Evolutionary conservation across 35 echinoderm and acorn worm genomes (phyloP), one percentile per base, ranked within the genome.

Genomic region (Lytechinus pictus): DNA sequence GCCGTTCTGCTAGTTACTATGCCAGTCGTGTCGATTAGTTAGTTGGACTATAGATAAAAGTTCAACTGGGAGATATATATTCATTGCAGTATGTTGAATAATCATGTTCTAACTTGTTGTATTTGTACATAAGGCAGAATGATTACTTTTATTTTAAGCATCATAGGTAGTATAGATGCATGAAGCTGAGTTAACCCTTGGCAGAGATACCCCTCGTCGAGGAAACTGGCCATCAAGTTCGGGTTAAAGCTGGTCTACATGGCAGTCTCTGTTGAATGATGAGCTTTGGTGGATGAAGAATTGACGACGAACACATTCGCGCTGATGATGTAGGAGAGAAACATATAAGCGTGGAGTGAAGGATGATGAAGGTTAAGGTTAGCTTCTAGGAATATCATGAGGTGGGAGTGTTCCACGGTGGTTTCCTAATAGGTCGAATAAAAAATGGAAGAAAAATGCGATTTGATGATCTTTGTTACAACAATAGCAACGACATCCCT

Each of bases 181-280:
- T 79, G 19, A 24, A 24, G 66, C n/a, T 79, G 66, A 79, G 66
- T 24, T 79, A 16, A 24, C 9, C 28, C 88, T 54, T 90, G 52
- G 29, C 88, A 54, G 52, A 52, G 88, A 90, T 27, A 54, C 88
- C 88, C 88, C 52, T 90, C 88, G 52, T 52, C 88, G 52, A 28
- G 88, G 88, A 90, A 90, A 90, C 88, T 54, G 28, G 88, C 88
- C 88, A 90, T 90, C 88, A 90, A 54, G 88, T 90, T 90, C 88
- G 21, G 88, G 88, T 90, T 90, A 44, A 90, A 52, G 88, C 52
- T 28, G 28, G 88, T 29, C 88, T 28, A 90, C 28, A 21, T 51
- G 88, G 10, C 28, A 90, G 88, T 51, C 88, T 21, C 27, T 90
- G 88, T 21, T 90, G 88, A 90, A 28, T 52, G 88, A 90, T 90